Evolutionary conservation across 2,888 invertebrate species (phyloP), one percentile per base, ranked within the genome.

Genomic region (Stenurella melanura): DNA sequence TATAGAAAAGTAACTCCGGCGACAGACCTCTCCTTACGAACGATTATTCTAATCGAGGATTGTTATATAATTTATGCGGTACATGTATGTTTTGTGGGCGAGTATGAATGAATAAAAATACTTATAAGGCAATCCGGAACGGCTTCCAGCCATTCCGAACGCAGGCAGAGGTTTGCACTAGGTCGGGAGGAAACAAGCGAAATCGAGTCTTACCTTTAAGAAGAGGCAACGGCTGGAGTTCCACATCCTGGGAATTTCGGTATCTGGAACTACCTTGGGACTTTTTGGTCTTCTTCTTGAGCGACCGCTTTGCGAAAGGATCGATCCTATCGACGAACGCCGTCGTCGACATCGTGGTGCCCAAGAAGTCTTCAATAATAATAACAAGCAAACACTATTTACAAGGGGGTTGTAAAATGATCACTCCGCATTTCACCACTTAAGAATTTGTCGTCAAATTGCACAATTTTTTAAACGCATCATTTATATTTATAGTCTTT

Each of bases 291-390:
- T 99, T 98, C 93, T 98, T 97, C 93, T 98, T 97, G 88, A 98
- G 92, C 88, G 98, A 98, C 90, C 98, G 94, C 93, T 98, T 99
- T 87, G 97, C 96, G 92, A 99, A 99, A 88, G 99, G 99, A 93
- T 99, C 99, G 93, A 99, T 98, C 92, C 98, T 96, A 93, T 99
- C 98, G 92, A 98, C 98, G 93, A 98, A 97, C 90, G 96, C 94
- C 90, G 96, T 95, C 92, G 94, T 95, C 92, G 96, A 94, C 94
- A 93, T 93, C 90, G 91, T 91, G 90, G 80, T 90, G 90, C 90
- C 90, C 90, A 79, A 81, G 81, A 81, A 80, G 80, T 78, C 75
- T 80, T 76, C 77, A 72, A 73, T 76, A 75, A 79, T 70, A 82
- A 78, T 78, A 81, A 81, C 74, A 77, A 81, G 73, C 80, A 81